Conservation (phyloP, 2,113 vertebrate genomes). For the Psilopsiagon aymara region DNA sequence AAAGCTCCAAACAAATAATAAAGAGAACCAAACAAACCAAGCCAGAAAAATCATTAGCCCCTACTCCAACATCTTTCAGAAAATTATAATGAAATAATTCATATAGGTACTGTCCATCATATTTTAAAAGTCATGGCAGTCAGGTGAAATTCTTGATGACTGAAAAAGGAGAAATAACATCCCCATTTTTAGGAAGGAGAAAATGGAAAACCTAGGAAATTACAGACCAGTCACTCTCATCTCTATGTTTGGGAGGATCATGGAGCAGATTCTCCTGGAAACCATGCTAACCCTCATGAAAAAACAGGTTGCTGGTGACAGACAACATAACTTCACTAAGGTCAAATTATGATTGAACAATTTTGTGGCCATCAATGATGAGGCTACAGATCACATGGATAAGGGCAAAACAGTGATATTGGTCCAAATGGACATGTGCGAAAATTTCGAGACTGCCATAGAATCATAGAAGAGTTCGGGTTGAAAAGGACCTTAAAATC, state of each 20-base stretch:
- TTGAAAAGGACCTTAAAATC: too few species aligned
- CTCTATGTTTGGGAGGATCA: neutral
- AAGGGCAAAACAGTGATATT: neutral
- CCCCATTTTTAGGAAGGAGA: neutral
- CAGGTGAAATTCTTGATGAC: neutral
- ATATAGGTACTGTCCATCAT: neutral
- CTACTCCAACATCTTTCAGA: neutral
- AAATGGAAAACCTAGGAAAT: neutral
- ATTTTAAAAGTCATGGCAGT: neutral
- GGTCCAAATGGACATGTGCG: neutral
- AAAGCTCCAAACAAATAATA: neutral
- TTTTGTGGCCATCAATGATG: neutral
- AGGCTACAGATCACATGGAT: neutral
- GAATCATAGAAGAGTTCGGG: too few species aligned
- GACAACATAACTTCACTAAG: neutral
- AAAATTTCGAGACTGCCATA: neutral
- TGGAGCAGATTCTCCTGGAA: neutral
- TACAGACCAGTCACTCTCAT: neutral
- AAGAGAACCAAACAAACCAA: neutral
- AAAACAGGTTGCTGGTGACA: neutral
- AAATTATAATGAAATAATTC: neutral
- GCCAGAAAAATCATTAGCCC: neutral
- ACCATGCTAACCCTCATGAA: neutral
- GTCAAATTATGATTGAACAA: neutral
- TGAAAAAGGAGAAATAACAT: neutral